Percentiles rank a stretch among this genome's conserved stretches.
phyloP scores from a whole-genome alignment of 2,888 invertebrate genomes.

The Phragmatobia fuliginosa region DNA sequence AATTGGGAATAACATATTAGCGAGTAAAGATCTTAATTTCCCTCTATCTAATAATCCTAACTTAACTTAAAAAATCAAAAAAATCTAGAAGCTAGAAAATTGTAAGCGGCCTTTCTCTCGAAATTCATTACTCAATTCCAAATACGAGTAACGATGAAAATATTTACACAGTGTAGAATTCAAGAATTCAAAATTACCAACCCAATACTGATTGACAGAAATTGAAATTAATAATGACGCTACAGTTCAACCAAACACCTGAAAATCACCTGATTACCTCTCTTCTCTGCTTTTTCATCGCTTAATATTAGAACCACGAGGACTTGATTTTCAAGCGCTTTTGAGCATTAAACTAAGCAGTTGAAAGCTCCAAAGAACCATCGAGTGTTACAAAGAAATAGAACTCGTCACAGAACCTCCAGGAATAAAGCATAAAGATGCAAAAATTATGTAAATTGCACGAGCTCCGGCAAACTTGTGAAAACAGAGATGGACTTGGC shows the following conservation, averaged over 20 bases:
- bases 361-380: constrained; percentile 37
- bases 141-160: no score
- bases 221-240: no score
- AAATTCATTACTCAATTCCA: no score
- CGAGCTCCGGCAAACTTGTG: constrained; percentile 49
- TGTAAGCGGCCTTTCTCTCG: no score
- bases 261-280: neutral
- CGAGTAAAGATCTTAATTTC: no score
- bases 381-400: constrained; percentile 50
- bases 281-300: neutral
- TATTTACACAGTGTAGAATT: no score
- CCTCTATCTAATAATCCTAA: no score
- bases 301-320: neutral
- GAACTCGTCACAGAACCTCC: constrained; percentile 49
- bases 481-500: constrained; percentile 43
- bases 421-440: constrained; percentile 61
- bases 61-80: no score
- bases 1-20: no score
- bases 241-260: neutral
- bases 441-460: constrained; percentile 72
- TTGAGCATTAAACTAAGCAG: constrained; percentile 15
- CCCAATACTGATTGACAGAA: no score
- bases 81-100: no score
- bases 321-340: constrained; percentile 11
- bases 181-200: no score